These are phyloP conservation scores for Alectura lathami DNA, from an alignment of 2,113 vertebrate species.

Conservation along the genomic window DNA sequence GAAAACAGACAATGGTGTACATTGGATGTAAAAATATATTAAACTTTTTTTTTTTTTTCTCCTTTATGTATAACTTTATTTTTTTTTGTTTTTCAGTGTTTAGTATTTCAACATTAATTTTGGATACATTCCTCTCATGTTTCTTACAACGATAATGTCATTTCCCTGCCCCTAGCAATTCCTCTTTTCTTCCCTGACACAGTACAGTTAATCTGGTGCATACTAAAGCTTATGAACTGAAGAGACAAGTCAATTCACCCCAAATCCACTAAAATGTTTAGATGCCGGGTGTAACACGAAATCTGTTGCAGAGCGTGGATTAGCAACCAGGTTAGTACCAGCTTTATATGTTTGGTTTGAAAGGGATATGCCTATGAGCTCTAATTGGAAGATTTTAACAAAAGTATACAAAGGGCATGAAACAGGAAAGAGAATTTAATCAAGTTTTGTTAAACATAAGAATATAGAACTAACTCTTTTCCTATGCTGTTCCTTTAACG, in stretches of 20 bases:
- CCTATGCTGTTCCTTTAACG: background rate
- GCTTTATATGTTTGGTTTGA: background rate
- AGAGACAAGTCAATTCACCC: constrained; percentile 2
- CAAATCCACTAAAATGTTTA: background rate
- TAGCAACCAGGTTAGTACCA: background rate
- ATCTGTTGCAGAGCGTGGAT: background rate
- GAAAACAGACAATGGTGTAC: background rate
- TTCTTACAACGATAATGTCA: background rate
- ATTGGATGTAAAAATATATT: background rate
- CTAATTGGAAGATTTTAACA: background rate
- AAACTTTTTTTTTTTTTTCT: background rate
- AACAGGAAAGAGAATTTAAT: background rate
- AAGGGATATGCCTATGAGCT: background rate
- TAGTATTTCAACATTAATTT: background rate
- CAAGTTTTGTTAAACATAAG: background rate
- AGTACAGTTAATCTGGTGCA: background rate
- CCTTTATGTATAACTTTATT: background rate
- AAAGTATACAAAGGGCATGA: background rate
- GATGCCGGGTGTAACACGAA: background rate
- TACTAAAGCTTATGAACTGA: constrained; percentile 24
- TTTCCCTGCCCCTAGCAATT: background rate
- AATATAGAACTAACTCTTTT: background rate
- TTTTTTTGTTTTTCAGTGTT: background rate
- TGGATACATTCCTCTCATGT: background rate
- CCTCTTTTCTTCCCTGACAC: background rate